phyloP scores from a whole-genome alignment of 1,140 invertebrate genomes.

The Lepidotrigona ventralis region DNA sequence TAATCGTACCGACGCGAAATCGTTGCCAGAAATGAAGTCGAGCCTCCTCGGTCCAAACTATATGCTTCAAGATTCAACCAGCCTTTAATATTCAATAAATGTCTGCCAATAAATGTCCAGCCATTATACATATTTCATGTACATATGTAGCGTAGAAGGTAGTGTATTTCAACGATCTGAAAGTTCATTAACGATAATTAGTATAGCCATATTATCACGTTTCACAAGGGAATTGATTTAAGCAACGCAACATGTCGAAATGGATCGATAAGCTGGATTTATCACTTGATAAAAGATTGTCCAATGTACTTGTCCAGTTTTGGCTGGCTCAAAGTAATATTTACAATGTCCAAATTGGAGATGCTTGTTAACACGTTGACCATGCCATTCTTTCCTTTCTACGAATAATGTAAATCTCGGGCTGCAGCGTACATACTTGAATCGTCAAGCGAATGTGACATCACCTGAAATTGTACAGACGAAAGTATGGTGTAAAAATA shows the following conservation, averaged over 20 bases:
- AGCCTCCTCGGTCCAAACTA: not conserved
- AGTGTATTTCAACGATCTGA: not conserved
- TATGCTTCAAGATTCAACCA: slow-evolving; percentile 10
- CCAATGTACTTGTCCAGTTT: not conserved
- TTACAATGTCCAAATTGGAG: not conserved
- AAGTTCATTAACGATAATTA: slow-evolving; percentile 36
- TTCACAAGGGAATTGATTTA: slow-evolving; percentile 5
- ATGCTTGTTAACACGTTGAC: no score
- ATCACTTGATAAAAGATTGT: not conserved
- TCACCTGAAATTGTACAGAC: not conserved
- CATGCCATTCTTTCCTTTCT: no score
- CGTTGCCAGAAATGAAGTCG: slow-evolving; percentile 5
- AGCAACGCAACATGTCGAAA: not conserved
- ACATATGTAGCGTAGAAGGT: not conserved
- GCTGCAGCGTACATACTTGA: no score
- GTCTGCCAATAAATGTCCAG: slow-evolving; percentile 40
- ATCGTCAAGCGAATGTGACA: no score
- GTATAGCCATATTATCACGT: not conserved
- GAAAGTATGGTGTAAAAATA: not conserved
- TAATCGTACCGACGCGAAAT: slow-evolving; percentile 14
- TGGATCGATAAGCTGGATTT: not conserved
- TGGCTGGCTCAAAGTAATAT: not conserved
- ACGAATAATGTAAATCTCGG: no score
- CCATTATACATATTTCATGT: no score
- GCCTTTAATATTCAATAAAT: not conserved